Percentiles rank a stretch among this genome's conserved stretches.
These are phyloP conservation scores for Montipora capitata DNA, from an alignment of 92 coral and sea anemone species.

Conservation along the genomic window DNA sequence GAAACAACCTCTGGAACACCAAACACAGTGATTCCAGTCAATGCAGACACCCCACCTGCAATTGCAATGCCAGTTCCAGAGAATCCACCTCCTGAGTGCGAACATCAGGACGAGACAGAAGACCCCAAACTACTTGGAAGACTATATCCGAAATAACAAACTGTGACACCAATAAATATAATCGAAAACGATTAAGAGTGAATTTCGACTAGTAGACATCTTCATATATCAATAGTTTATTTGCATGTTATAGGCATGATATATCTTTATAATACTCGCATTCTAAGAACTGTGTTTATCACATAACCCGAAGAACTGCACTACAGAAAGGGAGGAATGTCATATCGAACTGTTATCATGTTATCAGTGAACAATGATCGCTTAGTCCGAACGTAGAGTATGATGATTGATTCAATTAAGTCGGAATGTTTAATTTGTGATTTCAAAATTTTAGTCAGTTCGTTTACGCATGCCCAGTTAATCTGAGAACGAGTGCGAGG, in stretches of 20 bases:
- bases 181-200: neutral
- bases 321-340: slow-evolving; percentile 16
- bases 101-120: slow-evolving; percentile 10
- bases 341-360: neutral
- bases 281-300: neutral
- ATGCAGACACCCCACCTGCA: slow-evolving; percentile 40
- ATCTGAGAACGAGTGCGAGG: no score
- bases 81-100: slow-evolving; percentile 5
- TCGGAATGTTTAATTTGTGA: slow-evolving; percentile 2
- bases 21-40: neutral
- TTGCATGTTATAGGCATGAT: neutral
- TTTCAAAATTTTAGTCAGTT: no score
- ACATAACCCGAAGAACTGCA: slow-evolving; percentile 1
- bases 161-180: neutral
- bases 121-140: slow-evolving; percentile 5
- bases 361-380: neutral
- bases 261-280: neutral
- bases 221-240: neutral
- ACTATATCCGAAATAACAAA: neutral
- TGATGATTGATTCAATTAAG: slow-evolving; percentile 12
- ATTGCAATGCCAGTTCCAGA: slow-evolving; percentile 18
- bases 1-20: neutral
- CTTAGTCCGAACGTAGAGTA: neutral
- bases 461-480: no score
- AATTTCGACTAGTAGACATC: neutral